Evolutionary conservation across 2,113 vertebrate species (phyloP).

Genomic region (Brachypodius melanocephalos): DNA sequence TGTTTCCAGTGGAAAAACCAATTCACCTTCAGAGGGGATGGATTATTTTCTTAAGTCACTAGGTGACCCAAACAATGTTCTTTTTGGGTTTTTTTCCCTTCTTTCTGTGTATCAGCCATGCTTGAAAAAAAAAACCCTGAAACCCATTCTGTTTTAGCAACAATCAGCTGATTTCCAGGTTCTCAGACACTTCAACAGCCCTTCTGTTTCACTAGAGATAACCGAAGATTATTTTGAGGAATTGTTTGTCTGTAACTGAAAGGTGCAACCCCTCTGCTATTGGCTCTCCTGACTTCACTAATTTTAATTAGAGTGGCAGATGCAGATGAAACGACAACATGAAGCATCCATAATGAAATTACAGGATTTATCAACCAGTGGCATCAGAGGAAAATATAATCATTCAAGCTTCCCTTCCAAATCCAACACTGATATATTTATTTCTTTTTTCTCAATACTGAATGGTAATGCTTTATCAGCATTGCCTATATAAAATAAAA

Average conservation of each 20-base stretch:
- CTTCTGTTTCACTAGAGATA: neutral
- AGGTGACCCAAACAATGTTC: neutral
- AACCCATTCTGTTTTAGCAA: neutral
- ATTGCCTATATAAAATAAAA: rapidly evolving
- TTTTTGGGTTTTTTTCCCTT: neutral
- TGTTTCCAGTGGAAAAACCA: neutral
- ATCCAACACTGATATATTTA: neutral
- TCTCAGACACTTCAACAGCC: neutral
- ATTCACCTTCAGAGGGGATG: neutral
- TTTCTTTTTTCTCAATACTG: neutral
- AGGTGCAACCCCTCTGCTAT: neutral
- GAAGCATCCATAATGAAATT: neutral
- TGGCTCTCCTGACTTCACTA: neutral
- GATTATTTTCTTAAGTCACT: neutral
- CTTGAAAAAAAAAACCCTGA: neutral
- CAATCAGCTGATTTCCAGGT: neutral
- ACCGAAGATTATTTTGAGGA: neutral
- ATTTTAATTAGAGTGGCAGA: neutral
- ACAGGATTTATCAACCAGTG: neutral
- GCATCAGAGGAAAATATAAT: neutral
- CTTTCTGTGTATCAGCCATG: neutral
- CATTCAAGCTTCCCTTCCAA: neutral
- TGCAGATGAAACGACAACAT: neutral
- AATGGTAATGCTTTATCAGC: neutral
- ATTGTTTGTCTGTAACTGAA: neutral